Conservation (phyloP, 2,113 vertebrate genomes). For the Loxodonta africana region DNA sequence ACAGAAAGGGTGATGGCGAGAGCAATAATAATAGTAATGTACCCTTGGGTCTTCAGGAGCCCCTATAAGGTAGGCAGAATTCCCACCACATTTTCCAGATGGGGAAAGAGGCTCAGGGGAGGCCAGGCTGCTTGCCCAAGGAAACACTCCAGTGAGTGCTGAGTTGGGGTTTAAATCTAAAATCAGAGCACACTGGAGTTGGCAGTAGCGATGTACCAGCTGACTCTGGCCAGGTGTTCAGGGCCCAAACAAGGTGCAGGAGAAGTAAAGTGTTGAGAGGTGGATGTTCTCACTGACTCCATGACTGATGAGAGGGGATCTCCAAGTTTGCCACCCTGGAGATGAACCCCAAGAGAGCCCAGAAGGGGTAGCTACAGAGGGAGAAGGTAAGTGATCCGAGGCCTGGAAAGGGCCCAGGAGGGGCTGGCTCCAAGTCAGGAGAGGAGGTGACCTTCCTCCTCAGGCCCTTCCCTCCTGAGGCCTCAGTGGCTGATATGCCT, state of each 20-base stretch:
- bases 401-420: neutral
- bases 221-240: neutral
- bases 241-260: no score
- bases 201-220: neutral
- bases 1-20: no score
- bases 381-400: conserved; percentile 87
- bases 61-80: neutral
- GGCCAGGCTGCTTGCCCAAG: neutral
- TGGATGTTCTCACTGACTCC: no score
- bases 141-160: neutral
- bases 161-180: neutral
- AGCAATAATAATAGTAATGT: neutral
- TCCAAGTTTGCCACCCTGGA: no score
- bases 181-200: neutral
- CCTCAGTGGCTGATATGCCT: neutral
- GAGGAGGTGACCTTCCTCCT: neutral
- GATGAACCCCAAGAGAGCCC: no score
- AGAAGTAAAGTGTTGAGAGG: neutral
- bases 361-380: no score
- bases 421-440: neutral
- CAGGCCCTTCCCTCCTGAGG: neutral
- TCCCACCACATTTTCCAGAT: neutral
- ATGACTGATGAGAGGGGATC: no score
- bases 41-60: neutral
- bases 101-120: neutral